Percentiles rank a stretch among this genome's conserved stretches.
These are phyloP conservation scores for Orientallactaga bullata DNA, from an alignment of 2,113 vertebrate species.

Conservation along the genomic window DNA sequence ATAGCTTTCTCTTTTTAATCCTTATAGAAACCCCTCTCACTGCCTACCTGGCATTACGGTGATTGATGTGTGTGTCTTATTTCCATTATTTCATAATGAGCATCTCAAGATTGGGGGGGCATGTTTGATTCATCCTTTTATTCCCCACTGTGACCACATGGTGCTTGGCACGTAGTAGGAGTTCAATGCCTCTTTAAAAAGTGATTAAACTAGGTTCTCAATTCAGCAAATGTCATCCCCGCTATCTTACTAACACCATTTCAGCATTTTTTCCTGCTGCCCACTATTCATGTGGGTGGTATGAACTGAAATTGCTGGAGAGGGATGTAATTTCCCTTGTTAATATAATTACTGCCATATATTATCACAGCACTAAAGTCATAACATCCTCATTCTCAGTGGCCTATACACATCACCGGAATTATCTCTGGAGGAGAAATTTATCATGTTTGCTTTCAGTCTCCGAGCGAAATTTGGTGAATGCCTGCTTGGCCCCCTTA, in stretches of 20 bases:
- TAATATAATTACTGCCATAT: constrained; percentile 83
- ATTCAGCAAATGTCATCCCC: constrained; percentile 67
- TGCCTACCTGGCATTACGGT: neutral
- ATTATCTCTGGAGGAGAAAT: constrained; percentile 76
- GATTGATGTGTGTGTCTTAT: neutral
- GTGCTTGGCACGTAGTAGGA: constrained; percentile 63
- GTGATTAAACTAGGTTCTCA: constrained; percentile 67
- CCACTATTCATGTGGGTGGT: constrained; percentile 78
- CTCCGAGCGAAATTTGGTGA: constrained; percentile 68
- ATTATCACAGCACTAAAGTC: constrained; percentile 79
- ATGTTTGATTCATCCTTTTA: neutral
- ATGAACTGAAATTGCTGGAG: constrained; percentile 77
- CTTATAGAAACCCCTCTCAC: neutral
- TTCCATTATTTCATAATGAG: neutral
- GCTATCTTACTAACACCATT: constrained; percentile 44
- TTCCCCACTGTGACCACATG: neutral
- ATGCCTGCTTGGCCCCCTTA: constrained; percentile 22
- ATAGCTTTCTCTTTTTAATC: neutral
- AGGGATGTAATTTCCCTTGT: constrained; percentile 81
- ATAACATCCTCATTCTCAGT: constrained; percentile 80
- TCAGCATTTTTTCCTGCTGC: constrained; percentile 70
- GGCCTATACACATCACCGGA: constrained; percentile 74
- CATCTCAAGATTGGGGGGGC: neutral
- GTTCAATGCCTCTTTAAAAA: constrained; percentile 26
- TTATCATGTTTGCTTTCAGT: constrained; percentile 79